Conservation (phyloP, 2,113 vertebrate genomes). For the Nerophis lumbriciformis region DNA sequence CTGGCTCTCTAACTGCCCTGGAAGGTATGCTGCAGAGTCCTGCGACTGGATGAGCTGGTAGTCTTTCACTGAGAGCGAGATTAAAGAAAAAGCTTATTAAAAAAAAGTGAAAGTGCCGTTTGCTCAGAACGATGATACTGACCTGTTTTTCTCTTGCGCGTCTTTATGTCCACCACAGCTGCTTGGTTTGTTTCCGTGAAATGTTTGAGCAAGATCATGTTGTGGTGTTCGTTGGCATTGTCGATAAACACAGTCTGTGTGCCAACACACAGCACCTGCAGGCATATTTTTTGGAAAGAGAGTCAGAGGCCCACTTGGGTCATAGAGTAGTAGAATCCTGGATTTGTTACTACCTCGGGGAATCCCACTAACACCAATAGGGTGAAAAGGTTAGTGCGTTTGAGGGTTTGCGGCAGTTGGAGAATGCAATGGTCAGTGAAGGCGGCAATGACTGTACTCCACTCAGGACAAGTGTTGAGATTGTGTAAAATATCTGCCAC, state of each 20-base stretch:
- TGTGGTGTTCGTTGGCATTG: constrained; percentile 93
- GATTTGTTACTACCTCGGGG: constrained; percentile 79
- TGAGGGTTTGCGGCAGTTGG: constrained; percentile 86
- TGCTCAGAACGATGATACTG: neutral
- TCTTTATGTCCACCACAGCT: constrained; percentile 91
- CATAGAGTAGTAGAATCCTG: neutral
- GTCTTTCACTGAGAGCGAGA: constrained; percentile 81
- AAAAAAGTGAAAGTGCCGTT: neutral
- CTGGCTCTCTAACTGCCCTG: constrained; percentile 28
- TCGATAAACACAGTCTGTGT: constrained; percentile 91
- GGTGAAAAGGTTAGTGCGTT: constrained; percentile 94
- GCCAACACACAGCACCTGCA: constrained; percentile 91
- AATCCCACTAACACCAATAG: constrained; percentile 92
- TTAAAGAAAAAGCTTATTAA: neutral
- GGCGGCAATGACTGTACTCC: constrained; percentile 80
- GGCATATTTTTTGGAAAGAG: neutral
- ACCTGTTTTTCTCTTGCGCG: constrained; percentile 95
- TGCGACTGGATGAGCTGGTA: constrained; percentile 87
- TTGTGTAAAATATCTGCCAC: constrained; percentile 90
- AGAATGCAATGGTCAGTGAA: constrained; percentile 90
- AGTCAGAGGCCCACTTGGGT: neutral
- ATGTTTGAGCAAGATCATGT: constrained; percentile 92
- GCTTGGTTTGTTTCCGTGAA: constrained; percentile 95
- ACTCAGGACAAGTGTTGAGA: constrained; percentile 80
- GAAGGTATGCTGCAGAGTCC: constrained; percentile 46